Evolutionary conservation across 2,888 invertebrate species (phyloP).

Genomic region (Drosophila paramelanica): DNA sequence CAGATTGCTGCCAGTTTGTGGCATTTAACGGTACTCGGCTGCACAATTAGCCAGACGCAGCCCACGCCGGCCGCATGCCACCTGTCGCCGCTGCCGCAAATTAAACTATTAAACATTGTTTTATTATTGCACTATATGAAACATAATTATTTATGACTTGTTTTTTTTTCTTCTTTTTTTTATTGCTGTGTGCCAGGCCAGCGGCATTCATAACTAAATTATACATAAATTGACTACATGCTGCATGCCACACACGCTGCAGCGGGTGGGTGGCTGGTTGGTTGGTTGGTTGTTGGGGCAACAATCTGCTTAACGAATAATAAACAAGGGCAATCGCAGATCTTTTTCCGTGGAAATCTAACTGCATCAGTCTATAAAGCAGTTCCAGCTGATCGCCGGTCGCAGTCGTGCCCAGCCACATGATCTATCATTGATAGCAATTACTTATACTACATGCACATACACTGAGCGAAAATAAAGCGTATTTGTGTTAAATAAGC

Average conservation of each 20-base stretch:
- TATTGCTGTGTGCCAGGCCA: conserved; percentile 2
- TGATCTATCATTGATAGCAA: conserved; percentile 56
- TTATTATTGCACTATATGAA: conserved; percentile 67
- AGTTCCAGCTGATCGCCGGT: conserved; percentile 22
- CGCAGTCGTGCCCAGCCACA: conserved; percentile 46
- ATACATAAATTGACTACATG: conserved; percentile 42
- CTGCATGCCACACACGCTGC: conserved; percentile 1
- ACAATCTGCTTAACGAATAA: conserved; percentile 3
- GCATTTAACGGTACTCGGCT: conserved; percentile 67
- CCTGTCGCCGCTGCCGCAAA: conserved; percentile 36
- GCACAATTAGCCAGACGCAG: conserved; percentile 51
- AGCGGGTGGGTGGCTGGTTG: conserved; percentile 8
- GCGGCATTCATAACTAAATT: conserved; percentile 71
- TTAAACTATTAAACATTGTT: conserved; percentile 65
- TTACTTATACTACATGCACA: conserved; percentile 37
- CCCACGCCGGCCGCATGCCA: conserved; percentile 38
- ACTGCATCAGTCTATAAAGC: conserved; percentile 25
- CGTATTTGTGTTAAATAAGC: neutral
- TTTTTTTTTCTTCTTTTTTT: conserved; percentile 24
- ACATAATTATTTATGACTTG: conserved; percentile 7
- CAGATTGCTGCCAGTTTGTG: conserved; percentile 56
- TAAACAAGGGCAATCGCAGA: conserved; percentile 14
- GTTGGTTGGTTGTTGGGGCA: conserved; percentile 7
- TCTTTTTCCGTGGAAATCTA: conserved; percentile 44
- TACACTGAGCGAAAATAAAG: conserved; percentile 35